Conservation (phyloP, 2,113 vertebrate species). For the Prunella himalayana region DNA sequence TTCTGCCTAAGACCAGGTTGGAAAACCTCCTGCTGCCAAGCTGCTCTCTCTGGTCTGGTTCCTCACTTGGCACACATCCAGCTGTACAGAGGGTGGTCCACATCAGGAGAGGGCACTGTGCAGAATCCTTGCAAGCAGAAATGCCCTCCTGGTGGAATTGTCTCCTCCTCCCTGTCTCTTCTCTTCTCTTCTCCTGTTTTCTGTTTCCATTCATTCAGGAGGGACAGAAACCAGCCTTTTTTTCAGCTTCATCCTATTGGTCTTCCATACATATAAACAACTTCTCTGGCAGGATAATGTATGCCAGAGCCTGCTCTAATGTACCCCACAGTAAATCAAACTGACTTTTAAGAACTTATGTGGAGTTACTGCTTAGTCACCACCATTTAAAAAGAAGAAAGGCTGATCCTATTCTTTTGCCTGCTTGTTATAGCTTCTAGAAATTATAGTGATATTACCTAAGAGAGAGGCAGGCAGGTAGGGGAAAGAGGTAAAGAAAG, state of each 20-base stretch:
- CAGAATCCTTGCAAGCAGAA: background rate
- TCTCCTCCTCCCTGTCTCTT: background rate
- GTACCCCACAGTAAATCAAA: constrained; percentile 6
- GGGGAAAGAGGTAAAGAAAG: background rate
- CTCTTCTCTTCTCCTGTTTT: background rate
- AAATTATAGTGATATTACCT: constrained; percentile 7
- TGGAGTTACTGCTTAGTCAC: constrained; percentile 17
- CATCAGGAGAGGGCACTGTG: fast-evolving
- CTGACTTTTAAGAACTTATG: constrained; percentile 1
- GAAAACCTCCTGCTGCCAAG: background rate
- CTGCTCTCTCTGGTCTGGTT: background rate
- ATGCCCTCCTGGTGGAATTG: background rate
- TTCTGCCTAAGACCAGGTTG: fast-evolving
- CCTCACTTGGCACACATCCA: background rate
- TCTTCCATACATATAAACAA: background rate
- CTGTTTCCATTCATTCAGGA: background rate
- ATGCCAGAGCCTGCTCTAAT: background rate
- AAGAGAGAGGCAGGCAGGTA: background rate
- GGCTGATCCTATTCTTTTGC: background rate
- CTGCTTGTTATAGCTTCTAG: background rate
- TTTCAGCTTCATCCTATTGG: background rate
- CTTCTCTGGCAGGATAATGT: background rate
- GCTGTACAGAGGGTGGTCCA: background rate
- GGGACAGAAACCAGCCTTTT: background rate
- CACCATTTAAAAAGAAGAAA: background rate